Base-by-base conservation (phyloP, 1,140 invertebrate genomes). In the Condylostylus longicornis region DNA sequence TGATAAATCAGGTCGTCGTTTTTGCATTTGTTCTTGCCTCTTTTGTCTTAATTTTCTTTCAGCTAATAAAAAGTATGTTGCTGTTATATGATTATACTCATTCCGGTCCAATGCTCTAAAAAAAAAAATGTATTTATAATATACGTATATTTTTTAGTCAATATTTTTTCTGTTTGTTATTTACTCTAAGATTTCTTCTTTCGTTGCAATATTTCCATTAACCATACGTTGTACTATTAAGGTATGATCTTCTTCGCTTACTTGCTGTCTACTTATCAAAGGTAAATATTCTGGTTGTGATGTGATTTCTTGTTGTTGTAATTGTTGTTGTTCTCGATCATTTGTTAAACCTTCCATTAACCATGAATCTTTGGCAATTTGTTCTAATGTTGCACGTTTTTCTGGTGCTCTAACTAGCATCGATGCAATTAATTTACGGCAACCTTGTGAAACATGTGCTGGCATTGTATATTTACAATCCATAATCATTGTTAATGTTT, bases 401-500 rank as follows among this genome's bases (percentile, higher is more conserved):
- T 86, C 79, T 1, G 95, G 95, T 60, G 94, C 85, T 40, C 89
- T 68, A 6, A 94, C 79, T 38, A 98, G 65, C 91, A 98, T 97
- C 46, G 74, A 71, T 8, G 75, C 75, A 51, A 98, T 97, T 37
- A 98, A 65, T 49, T 82, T 85, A 9, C 51, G 41, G 35, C 93
- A 97, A 38, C 74, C 72, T 15, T 71, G 65, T n/a, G 88, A 89
- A 18, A 98, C 77, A 61, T 93, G 80, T 18, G 71, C 56, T 37
- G 94, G 91, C 49, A 97, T 80, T 33, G 80, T 80, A 59, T 97
- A 98, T 72, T 95, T 96, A 68, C 93, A 97, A 60, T 98, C 95
- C 85, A 98, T 94, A 43, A 98, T 98, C 88, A 95, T 97, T 2
- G 91, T 98, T 12, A 98, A 65, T 1, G 95, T 98, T 71, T 98